Conservation (phyloP, 2,888 invertebrate genomes). For the Nomada ruficornis region DNA sequence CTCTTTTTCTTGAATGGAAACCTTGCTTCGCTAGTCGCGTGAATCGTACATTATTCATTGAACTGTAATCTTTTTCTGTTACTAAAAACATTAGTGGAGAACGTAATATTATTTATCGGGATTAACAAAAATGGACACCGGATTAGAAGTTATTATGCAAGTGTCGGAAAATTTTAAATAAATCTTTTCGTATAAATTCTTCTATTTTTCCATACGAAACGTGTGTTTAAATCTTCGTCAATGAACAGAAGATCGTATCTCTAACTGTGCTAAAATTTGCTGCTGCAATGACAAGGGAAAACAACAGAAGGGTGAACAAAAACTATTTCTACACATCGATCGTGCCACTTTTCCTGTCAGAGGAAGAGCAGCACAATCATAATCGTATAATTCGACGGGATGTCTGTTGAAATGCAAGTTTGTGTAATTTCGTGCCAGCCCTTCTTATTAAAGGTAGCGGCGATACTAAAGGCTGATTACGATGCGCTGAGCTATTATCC, state of each 20-base stretch:
- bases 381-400: slow-evolving; percentile 48
- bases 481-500: slow-evolving; percentile 61
- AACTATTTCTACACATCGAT: background rate
- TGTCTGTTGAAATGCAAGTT: slow-evolving; percentile 68
- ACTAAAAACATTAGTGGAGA: too few relatives aligned
- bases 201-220: background rate
- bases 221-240: background rate
- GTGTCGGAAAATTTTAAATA: too few relatives aligned
- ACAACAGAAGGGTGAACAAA: background rate
- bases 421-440: slow-evolving; percentile 54
- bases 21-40: too few relatives aligned
- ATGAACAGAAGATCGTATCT: background rate
- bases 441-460: slow-evolving; percentile 61
- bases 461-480: slow-evolving; percentile 58
- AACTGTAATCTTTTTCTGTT: too few relatives aligned
- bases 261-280: background rate
- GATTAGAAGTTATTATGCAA: too few relatives aligned
- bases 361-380: slow-evolving; percentile 28
- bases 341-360: background rate
- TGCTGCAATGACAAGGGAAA: background rate
- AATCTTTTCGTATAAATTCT: background rate
- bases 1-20: too few relatives aligned
- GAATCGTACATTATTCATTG: too few relatives aligned
- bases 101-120: too few relatives aligned
- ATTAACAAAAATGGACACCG: too few relatives aligned